A percentile compares a stretch with the other conserved stretches of the same genome.
Conservation (phyloP, 2,113 vertebrate genomes). For the Polyodon spathula region DNA sequence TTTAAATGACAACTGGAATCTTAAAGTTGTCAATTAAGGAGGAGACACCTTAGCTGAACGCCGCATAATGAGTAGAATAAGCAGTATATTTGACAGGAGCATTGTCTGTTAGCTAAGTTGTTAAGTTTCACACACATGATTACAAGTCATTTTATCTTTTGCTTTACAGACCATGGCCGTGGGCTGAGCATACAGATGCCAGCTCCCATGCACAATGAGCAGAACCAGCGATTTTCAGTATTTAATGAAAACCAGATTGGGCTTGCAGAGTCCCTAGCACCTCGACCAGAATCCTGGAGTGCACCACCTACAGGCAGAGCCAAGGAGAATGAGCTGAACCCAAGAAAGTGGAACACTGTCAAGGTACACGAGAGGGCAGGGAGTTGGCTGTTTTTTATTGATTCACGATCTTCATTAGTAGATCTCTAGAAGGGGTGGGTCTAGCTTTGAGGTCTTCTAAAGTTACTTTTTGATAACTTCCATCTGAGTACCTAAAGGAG, state of each 20-base stretch:
- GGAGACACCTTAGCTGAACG: no score
- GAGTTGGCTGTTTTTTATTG: neutral
- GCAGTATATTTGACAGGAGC: no score
- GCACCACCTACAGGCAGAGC: conserved; percentile 64
- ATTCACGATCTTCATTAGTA: no score
- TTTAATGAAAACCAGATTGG: conserved; percentile 74
- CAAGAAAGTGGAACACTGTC: conserved; percentile 73
- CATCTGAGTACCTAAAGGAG: neutral
- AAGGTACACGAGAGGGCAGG: conserved; percentile 51
- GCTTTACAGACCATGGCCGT: conserved; percentile 44
- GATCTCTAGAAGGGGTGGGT: neutral
- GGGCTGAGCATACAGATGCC: conserved; percentile 47
- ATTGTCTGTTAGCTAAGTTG: no score
- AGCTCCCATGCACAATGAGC: conserved; percentile 38
- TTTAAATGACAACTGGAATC: no score
- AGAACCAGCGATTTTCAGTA: conserved; percentile 52
- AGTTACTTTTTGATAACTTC: neutral
- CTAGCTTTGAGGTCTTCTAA: neutral
- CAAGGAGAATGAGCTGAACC: conserved; percentile 78
- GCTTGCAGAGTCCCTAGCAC: conserved; percentile 36
- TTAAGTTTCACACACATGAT: no score
- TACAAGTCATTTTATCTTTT: conserved; percentile 11
- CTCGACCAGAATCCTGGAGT: conserved; percentile 57
- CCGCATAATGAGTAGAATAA: no score
- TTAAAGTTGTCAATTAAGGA: no score